Percentiles rank a stretch among this genome's conserved stretches.
These are phyloP conservation scores for Hydrotaea diabolus DNA, from an alignment of 2,888 invertebrate species.

Conservation along the genomic window DNA sequence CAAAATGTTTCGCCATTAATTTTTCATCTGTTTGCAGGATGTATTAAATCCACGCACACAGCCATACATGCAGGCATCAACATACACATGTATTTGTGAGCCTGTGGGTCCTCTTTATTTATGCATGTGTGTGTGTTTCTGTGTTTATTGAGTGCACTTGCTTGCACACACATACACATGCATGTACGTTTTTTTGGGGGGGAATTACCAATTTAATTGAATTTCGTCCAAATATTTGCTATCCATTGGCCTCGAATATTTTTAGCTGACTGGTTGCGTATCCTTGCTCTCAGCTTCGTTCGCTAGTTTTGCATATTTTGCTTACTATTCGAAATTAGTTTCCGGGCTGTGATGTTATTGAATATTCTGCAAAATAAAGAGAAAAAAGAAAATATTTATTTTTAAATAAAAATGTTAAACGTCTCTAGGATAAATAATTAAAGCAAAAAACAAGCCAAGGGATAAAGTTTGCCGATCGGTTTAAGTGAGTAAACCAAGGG, in stretches of 20 bases:
- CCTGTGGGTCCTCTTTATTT: no score
- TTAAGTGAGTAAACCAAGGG: no score
- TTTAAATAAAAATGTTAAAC: background rate
- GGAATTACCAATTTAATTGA: conserved; percentile 26
- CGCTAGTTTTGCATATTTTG: conserved; percentile 29
- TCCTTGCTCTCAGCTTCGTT: background rate
- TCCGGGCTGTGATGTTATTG: background rate
- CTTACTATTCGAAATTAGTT: background rate
- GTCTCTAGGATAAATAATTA: background rate
- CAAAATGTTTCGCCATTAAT: background rate
- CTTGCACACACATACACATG: background rate
- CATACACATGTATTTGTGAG: background rate
- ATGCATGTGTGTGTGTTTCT: background rate
- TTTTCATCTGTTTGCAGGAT: background rate
- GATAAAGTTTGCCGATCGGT: no score
- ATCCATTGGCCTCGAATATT: background rate
- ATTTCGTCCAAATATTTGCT: conserved; percentile 20
- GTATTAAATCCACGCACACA: background rate
- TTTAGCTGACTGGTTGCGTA: background rate
- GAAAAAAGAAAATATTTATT: background rate
- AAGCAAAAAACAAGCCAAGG: no score
- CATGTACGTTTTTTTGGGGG: background rate
- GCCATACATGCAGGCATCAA: background rate
- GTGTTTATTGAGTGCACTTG: background rate
- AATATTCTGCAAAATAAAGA: background rate